Evolutionary conservation across 2,888 invertebrate genomes (phyloP).

Genomic region (Parnassius orleans): DNA sequence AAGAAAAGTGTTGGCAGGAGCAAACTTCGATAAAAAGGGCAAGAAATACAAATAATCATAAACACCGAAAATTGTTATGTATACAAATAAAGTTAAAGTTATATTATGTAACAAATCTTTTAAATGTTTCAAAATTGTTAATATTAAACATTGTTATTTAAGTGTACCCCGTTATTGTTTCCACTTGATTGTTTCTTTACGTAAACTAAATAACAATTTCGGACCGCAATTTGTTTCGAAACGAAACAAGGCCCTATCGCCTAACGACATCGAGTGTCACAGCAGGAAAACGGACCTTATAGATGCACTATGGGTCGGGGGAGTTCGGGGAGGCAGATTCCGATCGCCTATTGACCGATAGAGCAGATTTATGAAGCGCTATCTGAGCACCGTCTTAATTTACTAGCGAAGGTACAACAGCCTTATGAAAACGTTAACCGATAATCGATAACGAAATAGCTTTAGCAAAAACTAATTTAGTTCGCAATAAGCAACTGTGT

Average conservation of each 20-base stretch:
- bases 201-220: background rate
- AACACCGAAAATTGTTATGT: too few relatives aligned
- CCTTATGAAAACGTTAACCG: conserved; percentile 24
- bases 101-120: too few relatives aligned
- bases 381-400: conserved; percentile 43
- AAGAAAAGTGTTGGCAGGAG: too few relatives aligned
- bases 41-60: too few relatives aligned
- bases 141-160: too few relatives aligned
- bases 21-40: too few relatives aligned
- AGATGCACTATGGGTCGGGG: conserved; percentile 31
- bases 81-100: too few relatives aligned
- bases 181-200: background rate
- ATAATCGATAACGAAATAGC: background rate
- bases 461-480: background rate
- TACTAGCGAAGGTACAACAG: conserved; percentile 36
- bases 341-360: conserved; percentile 42
- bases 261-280: conserved; percentile 25
- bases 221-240: conserved; percentile 20
- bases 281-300: conserved; percentile 29
- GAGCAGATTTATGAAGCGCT: conserved; percentile 41
- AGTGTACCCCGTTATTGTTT: background rate
- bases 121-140: too few relatives aligned
- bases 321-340: conserved; percentile 42
- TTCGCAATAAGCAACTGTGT: background rate
- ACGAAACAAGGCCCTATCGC: conserved; percentile 17